phyloP scores from a whole-genome alignment of 2,113 vertebrate genomes.

The Ploceus nigricollis region DNA sequence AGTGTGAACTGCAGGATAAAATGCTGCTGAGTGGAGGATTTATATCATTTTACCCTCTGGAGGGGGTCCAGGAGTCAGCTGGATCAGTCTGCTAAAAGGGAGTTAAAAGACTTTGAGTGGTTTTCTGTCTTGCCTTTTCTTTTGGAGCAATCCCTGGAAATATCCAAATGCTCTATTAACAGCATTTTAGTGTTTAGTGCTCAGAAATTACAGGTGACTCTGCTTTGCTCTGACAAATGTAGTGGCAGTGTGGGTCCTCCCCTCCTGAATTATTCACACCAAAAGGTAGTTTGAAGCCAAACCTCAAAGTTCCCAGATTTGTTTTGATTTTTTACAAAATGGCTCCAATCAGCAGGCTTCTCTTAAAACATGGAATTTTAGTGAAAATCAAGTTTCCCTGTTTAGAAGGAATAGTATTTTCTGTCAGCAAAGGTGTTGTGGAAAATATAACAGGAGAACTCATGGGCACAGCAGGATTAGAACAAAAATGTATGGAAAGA shows the following conservation, averaged over 20 bases:
- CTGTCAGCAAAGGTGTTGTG: background rate
- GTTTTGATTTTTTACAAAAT: slow-evolving; percentile 26
- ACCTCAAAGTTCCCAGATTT: background rate
- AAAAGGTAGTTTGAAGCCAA: background rate
- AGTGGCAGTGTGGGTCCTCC: background rate
- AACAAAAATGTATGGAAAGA: background rate
- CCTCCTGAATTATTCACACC: background rate
- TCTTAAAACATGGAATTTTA: background rate
- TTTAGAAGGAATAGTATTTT: background rate
- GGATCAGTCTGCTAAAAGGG: background rate
- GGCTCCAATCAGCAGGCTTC: background rate
- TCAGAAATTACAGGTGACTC: slow-evolving; percentile 9
- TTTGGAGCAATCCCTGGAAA: background rate
- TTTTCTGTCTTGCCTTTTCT: background rate
- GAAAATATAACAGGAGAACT: background rate
- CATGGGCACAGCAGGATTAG: background rate
- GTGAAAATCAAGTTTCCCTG: background rate
- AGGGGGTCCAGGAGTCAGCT: background rate
- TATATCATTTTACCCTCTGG: background rate
- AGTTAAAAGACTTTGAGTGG: background rate
- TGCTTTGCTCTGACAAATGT: slow-evolving; percentile 16
- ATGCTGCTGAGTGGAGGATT: background rate
- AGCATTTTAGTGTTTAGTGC: background rate
- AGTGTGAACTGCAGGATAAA: background rate
- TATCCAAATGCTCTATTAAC: background rate